Evolutionary conservation across 2,888 invertebrate species (phyloP).

Genomic region (Chaetogeoica ovagalla): DNA sequence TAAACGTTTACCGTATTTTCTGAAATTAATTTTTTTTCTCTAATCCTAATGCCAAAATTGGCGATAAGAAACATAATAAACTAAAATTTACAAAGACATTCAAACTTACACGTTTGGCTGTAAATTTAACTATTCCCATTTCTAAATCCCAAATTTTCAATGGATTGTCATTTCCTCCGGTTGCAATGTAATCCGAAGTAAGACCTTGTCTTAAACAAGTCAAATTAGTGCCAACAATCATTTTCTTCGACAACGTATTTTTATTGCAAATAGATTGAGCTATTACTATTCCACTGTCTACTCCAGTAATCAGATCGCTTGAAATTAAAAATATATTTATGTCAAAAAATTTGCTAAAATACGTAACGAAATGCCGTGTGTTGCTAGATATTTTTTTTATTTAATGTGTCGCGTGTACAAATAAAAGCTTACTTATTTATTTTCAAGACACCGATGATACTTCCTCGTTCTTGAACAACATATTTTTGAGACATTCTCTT

Average conservation of each 20-base stretch:
- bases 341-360: no score
- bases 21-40: no score
- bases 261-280: background rate
- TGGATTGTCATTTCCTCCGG: constrained; percentile 88
- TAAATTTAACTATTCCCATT: constrained; percentile 62
- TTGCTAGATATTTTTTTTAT: no score
- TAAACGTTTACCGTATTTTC: no score
- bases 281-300: constrained; percentile 15
- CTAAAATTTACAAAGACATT: background rate
- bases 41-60: no score
- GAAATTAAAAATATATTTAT: background rate
- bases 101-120: constrained; percentile 67
- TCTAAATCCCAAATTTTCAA: constrained; percentile 81
- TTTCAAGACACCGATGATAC: constrained; percentile 29
- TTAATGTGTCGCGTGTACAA: background rate
- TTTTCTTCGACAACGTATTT: background rate
- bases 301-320: constrained; percentile 20
- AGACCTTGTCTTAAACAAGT: constrained; percentile 70
- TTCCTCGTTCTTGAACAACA: background rate
- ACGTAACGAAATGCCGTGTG: no score
- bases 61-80: background rate
- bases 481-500: constrained; percentile 10
- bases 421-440: constrained; percentile 13
- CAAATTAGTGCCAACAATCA: constrained; percentile 67
- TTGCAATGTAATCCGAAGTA: constrained; percentile 70